Evolutionary conservation across 1,140 invertebrate species (phyloP), one percentile per base, ranked within the genome.

Genomic region (Argopecten irradians): DNA sequence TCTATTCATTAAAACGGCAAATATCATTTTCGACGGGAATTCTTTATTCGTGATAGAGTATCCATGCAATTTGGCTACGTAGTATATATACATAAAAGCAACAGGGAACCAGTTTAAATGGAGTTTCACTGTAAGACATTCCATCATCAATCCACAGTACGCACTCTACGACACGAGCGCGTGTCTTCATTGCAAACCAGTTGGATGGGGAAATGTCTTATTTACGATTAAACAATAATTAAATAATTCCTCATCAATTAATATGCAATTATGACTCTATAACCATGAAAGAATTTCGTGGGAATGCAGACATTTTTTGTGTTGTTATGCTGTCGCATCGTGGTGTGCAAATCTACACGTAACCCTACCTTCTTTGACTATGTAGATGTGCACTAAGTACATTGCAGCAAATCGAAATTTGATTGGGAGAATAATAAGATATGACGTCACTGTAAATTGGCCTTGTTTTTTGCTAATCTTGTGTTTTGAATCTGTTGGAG

Each of bases 1-100:
- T n/a, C 55, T 71, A 71, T 71, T 71, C 55, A 71, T 71, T 71
- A 71, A 71, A 71, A 71, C 55, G 55, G 55, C 22, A 71, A 71
- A 71, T 71, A 71, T 71, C n/a, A 71, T 71, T 71, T 71, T 71
- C n/a, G 2, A 71, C 55, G 28, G 55, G 22, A 71, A 71, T 71
- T 71, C 55, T 28, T n/a, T 71, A 71, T 71, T 71, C 55, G 28
- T 28, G 55, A 71, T 71, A 28, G 55, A 71, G 55, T 71, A 71
- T n/a, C 28, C 55, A 28, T n/a, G 55, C 16, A 71, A 71, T 71
- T 71, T 71, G n/a, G 22, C 22, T 71, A 71, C 55, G 55, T 71
- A 5, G 55, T 71, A 71, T 71, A n/a, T 71, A n/a, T 28, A 71
- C 55, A 71, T 71, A 71, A 71, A n/a, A 71, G 55, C 55, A 46